These are phyloP conservation scores for Xenopus borealis DNA, from an alignment of 2,113 vertebrate species.

Conservation along the genomic window DNA sequence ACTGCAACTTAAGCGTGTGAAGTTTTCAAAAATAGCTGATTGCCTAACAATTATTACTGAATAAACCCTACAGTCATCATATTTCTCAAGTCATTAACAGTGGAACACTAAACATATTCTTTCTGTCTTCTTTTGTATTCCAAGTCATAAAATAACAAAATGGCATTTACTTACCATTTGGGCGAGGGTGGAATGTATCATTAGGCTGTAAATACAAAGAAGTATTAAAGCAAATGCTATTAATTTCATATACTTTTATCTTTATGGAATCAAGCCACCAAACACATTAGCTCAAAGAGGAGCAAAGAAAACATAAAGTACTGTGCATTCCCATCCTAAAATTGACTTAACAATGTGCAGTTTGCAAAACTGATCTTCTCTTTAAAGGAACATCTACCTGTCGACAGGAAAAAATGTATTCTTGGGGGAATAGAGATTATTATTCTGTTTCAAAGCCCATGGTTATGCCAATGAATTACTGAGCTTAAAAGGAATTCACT, in stretches of 20 bases:
- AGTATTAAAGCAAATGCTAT: conserved; percentile 68
- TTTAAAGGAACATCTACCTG: no score
- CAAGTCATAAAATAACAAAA: conserved; percentile 58
- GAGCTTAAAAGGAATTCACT: no score
- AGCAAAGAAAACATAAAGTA: conserved; percentile 56
- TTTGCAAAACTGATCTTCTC: neutral
- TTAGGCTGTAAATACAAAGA: conserved; percentile 64
- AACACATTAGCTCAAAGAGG: conserved; percentile 57
- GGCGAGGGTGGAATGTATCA: conserved; percentile 65
- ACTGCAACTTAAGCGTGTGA: conserved; percentile 14
- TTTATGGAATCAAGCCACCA: conserved; percentile 58
- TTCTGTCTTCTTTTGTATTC: conserved; percentile 52
- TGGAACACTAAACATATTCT: conserved; percentile 54
- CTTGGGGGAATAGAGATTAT: no score
- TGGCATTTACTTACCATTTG: conserved; percentile 67
- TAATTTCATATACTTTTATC: conserved; percentile 65
- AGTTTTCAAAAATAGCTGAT: conserved; percentile 23
- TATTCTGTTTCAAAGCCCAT: no score
- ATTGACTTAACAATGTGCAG: conserved; percentile 44
- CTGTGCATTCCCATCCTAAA: conserved; percentile 51
- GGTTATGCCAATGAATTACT: no score
- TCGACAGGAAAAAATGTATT: no score
- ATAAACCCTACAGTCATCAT: conserved; percentile 59
- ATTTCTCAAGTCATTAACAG: conserved; percentile 55
- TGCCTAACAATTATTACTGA: conserved; percentile 57